These are phyloP conservation scores for Eulemur rubriventer DNA, from an alignment of 2,797 vertebrate species.

Conservation along the genomic window DNA sequence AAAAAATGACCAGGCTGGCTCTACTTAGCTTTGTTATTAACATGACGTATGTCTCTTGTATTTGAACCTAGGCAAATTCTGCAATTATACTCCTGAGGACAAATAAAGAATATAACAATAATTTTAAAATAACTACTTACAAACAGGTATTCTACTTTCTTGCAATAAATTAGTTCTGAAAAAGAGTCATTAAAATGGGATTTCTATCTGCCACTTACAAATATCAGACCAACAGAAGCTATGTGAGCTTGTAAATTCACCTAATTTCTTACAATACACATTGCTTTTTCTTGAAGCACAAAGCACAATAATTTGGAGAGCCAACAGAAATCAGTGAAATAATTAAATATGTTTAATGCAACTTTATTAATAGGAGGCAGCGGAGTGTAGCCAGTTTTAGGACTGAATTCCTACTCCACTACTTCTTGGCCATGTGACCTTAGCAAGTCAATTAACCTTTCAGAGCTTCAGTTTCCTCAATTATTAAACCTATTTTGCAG, in stretches of 20 bases:
- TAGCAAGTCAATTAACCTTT: conserved; percentile 19
- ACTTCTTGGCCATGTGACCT: not conserved
- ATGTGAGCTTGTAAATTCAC: conserved; percentile 26
- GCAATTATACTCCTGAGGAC: conserved; percentile 30
- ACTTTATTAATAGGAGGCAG: conserved; percentile 8
- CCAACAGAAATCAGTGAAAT: conserved; percentile 17
- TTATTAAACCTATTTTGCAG: not conserved
- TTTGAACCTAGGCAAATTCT: conserved; percentile 30
- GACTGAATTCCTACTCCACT: not conserved
- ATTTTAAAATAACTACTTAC: conserved; percentile 54
- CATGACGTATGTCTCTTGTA: not conserved
- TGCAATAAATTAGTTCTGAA: conserved; percentile 54
- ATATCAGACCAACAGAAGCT: not conserved
- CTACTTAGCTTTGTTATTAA: conserved; percentile 49
- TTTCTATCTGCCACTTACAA: conserved; percentile 45
- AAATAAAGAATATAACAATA: conserved; percentile 44
- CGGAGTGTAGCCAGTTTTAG: not conserved
- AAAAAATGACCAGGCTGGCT: not conserved
- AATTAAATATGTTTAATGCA: conserved; percentile 2
- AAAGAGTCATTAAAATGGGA: conserved; percentile 34
- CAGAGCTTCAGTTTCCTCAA: not conserved
- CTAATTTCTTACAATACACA: conserved; percentile 20
- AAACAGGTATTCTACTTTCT: conserved; percentile 23
- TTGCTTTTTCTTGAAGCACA: not conserved
- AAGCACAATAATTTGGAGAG: not conserved